Percentiles rank a stretch among this genome's conserved stretches.
Evolutionary conservation across 2,888 invertebrate species (phyloP).

Genomic region (Glyphotaelius pellucidus): DNA sequence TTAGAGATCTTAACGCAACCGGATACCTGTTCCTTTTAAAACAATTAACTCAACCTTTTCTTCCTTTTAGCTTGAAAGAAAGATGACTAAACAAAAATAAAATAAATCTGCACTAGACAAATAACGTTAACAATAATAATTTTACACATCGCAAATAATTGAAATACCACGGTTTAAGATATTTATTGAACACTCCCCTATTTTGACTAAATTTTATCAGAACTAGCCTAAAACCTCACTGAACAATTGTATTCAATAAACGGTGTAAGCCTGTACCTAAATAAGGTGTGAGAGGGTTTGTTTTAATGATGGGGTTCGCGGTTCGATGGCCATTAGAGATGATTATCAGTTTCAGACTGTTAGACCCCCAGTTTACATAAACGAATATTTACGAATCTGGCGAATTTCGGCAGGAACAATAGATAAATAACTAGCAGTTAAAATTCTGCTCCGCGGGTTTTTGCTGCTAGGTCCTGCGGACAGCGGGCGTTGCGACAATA

Average conservation of each 20-base stretch:
- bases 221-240: not conserved
- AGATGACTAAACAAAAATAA: not conserved
- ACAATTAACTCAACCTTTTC: not conserved
- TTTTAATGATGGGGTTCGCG: constrained; percentile 20
- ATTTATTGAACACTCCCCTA: not conserved
- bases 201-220: not conserved
- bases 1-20: not conserved
- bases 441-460: too few species aligned
- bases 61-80: not conserved
- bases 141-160: not conserved
- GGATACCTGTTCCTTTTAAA: not conserved
- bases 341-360: not conserved
- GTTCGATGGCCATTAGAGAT: not conserved
- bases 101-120: not conserved
- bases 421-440: too few species aligned
- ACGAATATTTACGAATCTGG: not conserved
- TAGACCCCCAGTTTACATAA: not conserved
- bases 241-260: not conserved
- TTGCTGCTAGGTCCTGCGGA: too few species aligned
- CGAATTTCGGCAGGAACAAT: not conserved
- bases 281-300: constrained; percentile 10
- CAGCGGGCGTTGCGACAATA: too few species aligned
- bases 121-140: not conserved
- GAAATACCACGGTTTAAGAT: not conserved
- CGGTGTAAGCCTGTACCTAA: not conserved